phyloP scores from a whole-genome alignment of 2,113 vertebrate species.

The Rissa tridactyla region DNA sequence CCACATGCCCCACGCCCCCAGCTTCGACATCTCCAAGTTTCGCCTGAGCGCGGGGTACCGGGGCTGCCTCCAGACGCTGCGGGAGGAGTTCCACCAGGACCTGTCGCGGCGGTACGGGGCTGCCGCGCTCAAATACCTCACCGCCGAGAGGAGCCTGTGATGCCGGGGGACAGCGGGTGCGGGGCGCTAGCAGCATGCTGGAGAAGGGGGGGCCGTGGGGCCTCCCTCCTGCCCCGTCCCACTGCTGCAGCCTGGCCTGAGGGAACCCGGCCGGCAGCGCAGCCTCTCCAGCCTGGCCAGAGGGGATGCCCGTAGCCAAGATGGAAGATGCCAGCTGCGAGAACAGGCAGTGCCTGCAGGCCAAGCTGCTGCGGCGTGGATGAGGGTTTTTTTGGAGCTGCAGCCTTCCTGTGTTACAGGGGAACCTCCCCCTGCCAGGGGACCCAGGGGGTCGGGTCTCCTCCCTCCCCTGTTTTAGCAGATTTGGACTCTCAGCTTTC shows the following conservation, averaged over 20 bases:
- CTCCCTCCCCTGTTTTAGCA: background rate
- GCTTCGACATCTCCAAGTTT: slow-evolving; percentile 95
- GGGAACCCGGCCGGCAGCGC: fast-evolving
- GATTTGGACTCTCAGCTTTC: background rate
- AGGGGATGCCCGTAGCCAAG: background rate
- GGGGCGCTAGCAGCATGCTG: background rate
- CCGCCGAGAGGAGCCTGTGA: slow-evolving; percentile 85
- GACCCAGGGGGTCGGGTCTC: background rate
- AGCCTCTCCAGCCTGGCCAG: background rate
- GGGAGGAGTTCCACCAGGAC: slow-evolving; percentile 97
- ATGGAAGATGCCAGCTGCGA: background rate
- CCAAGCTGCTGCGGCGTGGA: background rate
- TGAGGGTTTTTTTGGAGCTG: background rate
- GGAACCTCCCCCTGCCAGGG: background rate
- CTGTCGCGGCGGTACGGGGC: slow-evolving; percentile 90
- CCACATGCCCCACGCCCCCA: slow-evolving; percentile 96
- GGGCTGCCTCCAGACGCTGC: slow-evolving; percentile 86
- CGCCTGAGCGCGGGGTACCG: slow-evolving; percentile 88
- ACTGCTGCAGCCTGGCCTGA: fast-evolving
- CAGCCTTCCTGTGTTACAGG: background rate
- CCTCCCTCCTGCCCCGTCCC: background rate
- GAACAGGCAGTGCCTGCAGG: background rate
- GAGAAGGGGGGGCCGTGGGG: background rate
- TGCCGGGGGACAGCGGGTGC: fast-evolving
- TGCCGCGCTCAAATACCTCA: slow-evolving; percentile 95